These are phyloP conservation scores for Brachionus calyciflorus DNA, from an alignment of 1,140 invertebrate genomes.

Conservation along the genomic window DNA sequence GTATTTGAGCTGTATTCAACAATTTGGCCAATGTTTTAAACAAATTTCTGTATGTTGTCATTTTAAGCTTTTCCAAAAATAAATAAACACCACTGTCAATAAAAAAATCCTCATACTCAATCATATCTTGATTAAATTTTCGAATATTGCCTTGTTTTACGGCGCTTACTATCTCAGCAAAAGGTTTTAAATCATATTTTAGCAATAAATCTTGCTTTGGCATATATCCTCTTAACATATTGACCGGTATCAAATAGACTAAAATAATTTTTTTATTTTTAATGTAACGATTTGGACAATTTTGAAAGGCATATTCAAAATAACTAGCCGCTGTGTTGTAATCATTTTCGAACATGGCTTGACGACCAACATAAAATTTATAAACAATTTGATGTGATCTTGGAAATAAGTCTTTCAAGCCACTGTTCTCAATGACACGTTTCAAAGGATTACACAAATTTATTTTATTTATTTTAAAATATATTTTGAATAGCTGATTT, in stretches of 20 bases:
- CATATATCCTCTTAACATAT: slow-evolving; percentile 88
- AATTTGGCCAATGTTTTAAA: slow-evolving; percentile 82
- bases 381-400: slow-evolving; percentile 82
- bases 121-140: slow-evolving; percentile 78
- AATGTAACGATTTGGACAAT: slow-evolving; percentile 75
- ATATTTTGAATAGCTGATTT: slow-evolving; percentile 95
- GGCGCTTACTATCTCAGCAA: slow-evolving; percentile 79
- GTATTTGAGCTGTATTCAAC: slow-evolving; percentile 84
- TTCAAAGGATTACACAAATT: slow-evolving; percentile 94
- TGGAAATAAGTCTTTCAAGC: slow-evolving; percentile 81
- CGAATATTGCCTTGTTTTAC: slow-evolving; percentile 83
- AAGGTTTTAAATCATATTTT: slow-evolving; percentile 85
- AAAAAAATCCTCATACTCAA: slow-evolving; percentile 82
- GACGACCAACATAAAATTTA: slow-evolving; percentile 91
- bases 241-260: slow-evolving; percentile 92
- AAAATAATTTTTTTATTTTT: slow-evolving; percentile 90
- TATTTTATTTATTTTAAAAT: slow-evolving; percentile 85
- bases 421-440: slow-evolving; percentile 85
- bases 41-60: slow-evolving; percentile 89
- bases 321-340: slow-evolving; percentile 86
- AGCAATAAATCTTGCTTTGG: slow-evolving; percentile 74
- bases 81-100: slow-evolving; percentile 92
- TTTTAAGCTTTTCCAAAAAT: slow-evolving; percentile 91
- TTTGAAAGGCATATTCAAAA: slow-evolving; percentile 84
- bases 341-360: slow-evolving; percentile 96